Evolutionary conservation across 2,113 vertebrate species (phyloP).

Genomic region (Phocoena sinus): DNA sequence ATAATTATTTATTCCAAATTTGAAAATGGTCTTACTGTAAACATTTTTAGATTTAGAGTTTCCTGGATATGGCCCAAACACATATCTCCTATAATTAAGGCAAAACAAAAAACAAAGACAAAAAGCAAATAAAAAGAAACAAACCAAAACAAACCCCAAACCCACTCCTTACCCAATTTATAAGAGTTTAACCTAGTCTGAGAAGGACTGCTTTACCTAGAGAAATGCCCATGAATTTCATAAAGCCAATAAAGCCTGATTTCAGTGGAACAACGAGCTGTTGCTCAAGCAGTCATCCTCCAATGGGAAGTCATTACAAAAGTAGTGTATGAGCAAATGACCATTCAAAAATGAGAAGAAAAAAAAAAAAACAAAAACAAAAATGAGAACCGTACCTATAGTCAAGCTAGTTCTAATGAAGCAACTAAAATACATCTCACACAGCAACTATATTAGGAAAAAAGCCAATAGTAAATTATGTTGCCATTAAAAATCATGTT

Average conservation of each 20-base stretch:
- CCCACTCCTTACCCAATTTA: background rate
- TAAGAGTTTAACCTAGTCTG: background rate
- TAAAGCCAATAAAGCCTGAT: background rate
- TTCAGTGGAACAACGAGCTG: background rate
- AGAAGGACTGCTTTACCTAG: background rate
- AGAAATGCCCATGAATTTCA: background rate
- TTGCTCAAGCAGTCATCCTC: background rate
- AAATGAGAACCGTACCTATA: background rate
- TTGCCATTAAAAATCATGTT: background rate
- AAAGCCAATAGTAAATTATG: background rate
- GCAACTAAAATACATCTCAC: background rate
- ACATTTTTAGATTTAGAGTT: conserved; percentile 8
- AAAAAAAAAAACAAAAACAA: background rate
- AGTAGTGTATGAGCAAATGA: background rate
- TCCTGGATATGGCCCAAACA: background rate
- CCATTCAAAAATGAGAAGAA: background rate
- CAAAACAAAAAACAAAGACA: background rate
- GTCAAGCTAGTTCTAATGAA: background rate
- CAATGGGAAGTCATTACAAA: background rate
- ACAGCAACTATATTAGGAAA: background rate
- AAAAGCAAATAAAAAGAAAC: background rate
- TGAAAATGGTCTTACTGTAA: background rate
- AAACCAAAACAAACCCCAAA: background rate
- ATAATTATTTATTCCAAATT: conserved; percentile 14
- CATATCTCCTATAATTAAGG: background rate